These are phyloP conservation scores for Salvator merianae DNA, from an alignment of 2,113 vertebrate species.

Conservation along the genomic window DNA sequence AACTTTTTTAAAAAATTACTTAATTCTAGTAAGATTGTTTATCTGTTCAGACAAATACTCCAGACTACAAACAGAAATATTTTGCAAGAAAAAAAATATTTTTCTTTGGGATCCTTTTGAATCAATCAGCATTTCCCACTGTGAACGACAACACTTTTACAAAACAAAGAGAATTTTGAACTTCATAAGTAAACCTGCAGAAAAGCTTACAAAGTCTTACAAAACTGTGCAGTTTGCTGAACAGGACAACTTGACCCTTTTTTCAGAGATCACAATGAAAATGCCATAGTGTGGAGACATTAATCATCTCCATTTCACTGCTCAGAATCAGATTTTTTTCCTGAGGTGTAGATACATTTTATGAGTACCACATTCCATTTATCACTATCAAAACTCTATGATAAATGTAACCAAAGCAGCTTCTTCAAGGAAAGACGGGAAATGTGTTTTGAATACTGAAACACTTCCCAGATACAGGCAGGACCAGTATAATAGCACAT, in stretches of 20 bases:
- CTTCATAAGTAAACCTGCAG: not conserved
- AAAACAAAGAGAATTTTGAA: not conserved
- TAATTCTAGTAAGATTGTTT: too few species aligned
- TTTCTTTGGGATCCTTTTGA: too few species aligned
- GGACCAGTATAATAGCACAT: too few species aligned
- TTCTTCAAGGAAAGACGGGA: not conserved
- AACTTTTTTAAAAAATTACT: too few species aligned
- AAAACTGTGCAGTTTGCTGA: not conserved
- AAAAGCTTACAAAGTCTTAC: not conserved
- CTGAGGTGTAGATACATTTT: not conserved
- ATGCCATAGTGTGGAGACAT: not conserved
- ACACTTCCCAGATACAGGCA: not conserved
- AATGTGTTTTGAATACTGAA: not conserved
- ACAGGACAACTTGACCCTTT: not conserved
- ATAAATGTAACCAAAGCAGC: conserved; percentile 14
- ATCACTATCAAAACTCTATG: not conserved
- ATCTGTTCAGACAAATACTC: not conserved
- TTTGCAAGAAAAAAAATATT: not conserved
- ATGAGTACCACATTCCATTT: not conserved
- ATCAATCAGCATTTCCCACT: not conserved
- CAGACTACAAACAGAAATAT: not conserved
- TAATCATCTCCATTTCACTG: not conserved
- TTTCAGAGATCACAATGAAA: not conserved
- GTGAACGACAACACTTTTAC: not conserved
- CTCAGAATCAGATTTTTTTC: not conserved